A percentile compares a stretch with the other conserved stretches of the same genome.
Evolutionary conservation across 2,888 invertebrate species (phyloP).

Genomic region (Phyto melanocephala): DNA sequence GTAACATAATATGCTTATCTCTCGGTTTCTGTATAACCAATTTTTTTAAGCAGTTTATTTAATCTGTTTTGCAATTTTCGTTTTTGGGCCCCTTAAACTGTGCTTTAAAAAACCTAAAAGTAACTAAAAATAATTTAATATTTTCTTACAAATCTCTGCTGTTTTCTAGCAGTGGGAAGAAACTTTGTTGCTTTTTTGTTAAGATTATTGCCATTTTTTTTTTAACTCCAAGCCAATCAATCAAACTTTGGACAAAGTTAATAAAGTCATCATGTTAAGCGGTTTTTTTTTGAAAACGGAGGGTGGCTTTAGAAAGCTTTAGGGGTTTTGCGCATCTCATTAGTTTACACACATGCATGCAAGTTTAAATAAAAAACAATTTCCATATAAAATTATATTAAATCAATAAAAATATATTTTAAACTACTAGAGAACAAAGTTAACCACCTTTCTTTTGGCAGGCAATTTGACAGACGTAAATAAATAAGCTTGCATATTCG

Average conservation of each 20-base stretch:
- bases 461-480: slow-evolving; percentile 34
- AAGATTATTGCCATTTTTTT: too few species aligned
- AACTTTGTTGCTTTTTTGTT: too few species aligned
- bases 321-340: slow-evolving; percentile 21
- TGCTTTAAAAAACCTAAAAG: too few species aligned
- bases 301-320: slow-evolving; percentile 9
- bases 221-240: slow-evolving; percentile 23
- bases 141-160: too few species aligned
- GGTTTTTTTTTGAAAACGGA: not conserved
- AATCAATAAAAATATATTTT: slow-evolving; percentile 24
- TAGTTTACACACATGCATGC: slow-evolving; percentile 32
- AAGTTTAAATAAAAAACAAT: slow-evolving; percentile 35
- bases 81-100: too few species aligned
- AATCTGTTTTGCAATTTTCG: too few species aligned
- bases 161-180: too few species aligned
- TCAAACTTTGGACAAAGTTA: slow-evolving; percentile 36
- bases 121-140: too few species aligned
- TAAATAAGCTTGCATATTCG: not conserved
- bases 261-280: slow-evolving; percentile 12
- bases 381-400: slow-evolving; percentile 55
- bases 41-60: too few species aligned
- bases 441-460: slow-evolving; percentile 20
- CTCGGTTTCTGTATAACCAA: too few species aligned
- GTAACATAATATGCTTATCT: too few species aligned
- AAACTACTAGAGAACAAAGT: slow-evolving; percentile 5